Evolutionary conservation across 2,113 vertebrate genomes (phyloP).

Genomic region (Amblyopsis rosae): DNA sequence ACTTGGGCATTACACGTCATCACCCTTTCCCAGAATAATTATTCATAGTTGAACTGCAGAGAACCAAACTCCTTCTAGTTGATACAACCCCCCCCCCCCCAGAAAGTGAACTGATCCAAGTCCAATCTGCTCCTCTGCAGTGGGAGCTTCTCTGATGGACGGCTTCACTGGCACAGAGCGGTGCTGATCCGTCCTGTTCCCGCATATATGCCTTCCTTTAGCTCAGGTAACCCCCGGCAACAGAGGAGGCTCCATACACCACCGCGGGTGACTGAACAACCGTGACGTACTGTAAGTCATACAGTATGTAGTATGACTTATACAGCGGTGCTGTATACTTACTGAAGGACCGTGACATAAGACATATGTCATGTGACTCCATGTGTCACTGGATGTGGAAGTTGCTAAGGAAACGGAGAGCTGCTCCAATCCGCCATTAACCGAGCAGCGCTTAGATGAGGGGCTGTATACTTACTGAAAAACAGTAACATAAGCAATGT

Average conservation of each 20-base stretch:
- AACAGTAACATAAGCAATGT: too few relatives aligned
- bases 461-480: too few relatives aligned
- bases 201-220: too few relatives aligned
- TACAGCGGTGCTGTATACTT: too few relatives aligned
- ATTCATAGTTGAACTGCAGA: not conserved
- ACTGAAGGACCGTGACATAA: too few relatives aligned
- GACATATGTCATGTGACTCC: too few relatives aligned
- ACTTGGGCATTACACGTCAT: not conserved
- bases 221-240: not conserved
- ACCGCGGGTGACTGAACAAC: too few relatives aligned
- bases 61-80: not conserved
- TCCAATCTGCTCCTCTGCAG: not conserved
- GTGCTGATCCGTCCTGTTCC: not conserved
- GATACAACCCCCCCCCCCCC: too few relatives aligned
- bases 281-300: too few relatives aligned
- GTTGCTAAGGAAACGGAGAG: constrained; percentile 58
- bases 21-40: not conserved
- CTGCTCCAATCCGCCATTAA: constrained; percentile 2
- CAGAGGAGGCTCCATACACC: not conserved
- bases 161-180: constrained; percentile 10
- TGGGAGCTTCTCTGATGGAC: constrained; percentile 8
- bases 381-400: constrained; percentile 28
- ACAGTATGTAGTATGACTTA: too few relatives aligned
- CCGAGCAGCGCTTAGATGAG: constrained; percentile 28
- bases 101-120: not conserved